Evolutionary conservation across 1,140 invertebrate genomes (phyloP), one percentile per base, ranked within the genome.

Genomic region (Drosophila bocqueti): DNA sequence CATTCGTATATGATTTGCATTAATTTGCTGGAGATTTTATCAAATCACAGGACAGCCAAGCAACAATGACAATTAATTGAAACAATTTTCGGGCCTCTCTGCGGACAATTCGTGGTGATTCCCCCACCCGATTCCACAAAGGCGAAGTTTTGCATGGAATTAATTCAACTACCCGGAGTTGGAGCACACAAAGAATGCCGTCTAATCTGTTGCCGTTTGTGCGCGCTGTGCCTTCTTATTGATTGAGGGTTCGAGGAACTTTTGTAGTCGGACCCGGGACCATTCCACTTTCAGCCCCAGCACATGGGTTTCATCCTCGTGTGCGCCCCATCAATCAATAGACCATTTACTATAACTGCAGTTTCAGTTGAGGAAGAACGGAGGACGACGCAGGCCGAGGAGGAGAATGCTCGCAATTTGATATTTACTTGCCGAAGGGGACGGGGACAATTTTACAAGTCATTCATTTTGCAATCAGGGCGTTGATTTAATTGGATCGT

Each of bases 31-130:
- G 47, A 55, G 58, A 75, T 63, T 75, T 63, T 58, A 52, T 68
- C 68, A 66, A 83, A 71, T 83, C 76, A 72, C 66, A 58, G 21
- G 59, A 58, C 65, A 78, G 49, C 10, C 50, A 52, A 34, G 61
- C 68, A 84, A 87, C 84, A 89, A 89, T 89, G 81, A 64, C 83
- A 89, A 87, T 87, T 87, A 87, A 87, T 87, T 87, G 83, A 87
- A 89, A 75, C 55, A 63, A 89, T 89, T 87, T 83, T 60, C 59
- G 43, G 24, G 42, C 50, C 43, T 29, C n/a, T 42, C 29, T n/a
- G 38, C 24, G 31, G 38, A 36, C 47, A 65, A 36, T 34, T 21
- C 31, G 18, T 38, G 31, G 29, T 36, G 61, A 43, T 34, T 45
- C 29, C 49, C 36, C 59, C 24, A n/a, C 11, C 26, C 49, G 60